phyloP scores from a whole-genome alignment of 2,888 invertebrate species.

The Vannuccia rotundouncinata region DNA sequence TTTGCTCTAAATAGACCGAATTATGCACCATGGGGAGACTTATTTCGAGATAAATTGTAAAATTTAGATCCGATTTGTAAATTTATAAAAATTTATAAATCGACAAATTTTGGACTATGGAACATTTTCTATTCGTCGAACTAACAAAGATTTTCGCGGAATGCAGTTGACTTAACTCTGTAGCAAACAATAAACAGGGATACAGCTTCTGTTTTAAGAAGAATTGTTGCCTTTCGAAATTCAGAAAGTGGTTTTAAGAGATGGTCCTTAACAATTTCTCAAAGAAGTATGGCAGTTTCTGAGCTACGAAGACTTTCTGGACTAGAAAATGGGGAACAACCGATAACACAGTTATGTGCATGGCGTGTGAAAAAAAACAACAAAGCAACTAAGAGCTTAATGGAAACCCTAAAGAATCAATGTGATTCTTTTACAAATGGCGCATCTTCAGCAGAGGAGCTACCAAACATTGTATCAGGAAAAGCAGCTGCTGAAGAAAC shows the following conservation, averaged over 20 bases:
- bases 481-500: conserved; percentile 9
- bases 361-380: conserved; percentile 15
- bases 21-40: conserved; percentile 37
- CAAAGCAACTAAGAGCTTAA: neutral
- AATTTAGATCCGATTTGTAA: conserved; percentile 25
- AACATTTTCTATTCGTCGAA: conserved; percentile 36
- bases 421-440: conserved; percentile 3
- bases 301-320: conserved; percentile 27
- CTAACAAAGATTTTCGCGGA: conserved; percentile 29
- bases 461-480: conserved; percentile 23
- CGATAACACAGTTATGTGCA: neutral
- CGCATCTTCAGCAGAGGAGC: conserved; percentile 1
- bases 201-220: conserved; percentile 32
- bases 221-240: conserved; percentile 33
- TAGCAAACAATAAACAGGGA: conserved; percentile 38
- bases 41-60: conserved; percentile 36
- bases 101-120: conserved; percentile 25
- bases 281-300: conserved; percentile 34
- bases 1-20: conserved; percentile 39
- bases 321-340: conserved; percentile 28
- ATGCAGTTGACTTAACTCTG: conserved; percentile 38
- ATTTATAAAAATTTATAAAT: too few relatives aligned
- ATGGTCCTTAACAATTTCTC: conserved; percentile 36
- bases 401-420: conserved; percentile 9
- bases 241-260: conserved; percentile 29